Conservation (phyloP, 2,888 invertebrate species). For the Chymomyza caudatula region DNA sequence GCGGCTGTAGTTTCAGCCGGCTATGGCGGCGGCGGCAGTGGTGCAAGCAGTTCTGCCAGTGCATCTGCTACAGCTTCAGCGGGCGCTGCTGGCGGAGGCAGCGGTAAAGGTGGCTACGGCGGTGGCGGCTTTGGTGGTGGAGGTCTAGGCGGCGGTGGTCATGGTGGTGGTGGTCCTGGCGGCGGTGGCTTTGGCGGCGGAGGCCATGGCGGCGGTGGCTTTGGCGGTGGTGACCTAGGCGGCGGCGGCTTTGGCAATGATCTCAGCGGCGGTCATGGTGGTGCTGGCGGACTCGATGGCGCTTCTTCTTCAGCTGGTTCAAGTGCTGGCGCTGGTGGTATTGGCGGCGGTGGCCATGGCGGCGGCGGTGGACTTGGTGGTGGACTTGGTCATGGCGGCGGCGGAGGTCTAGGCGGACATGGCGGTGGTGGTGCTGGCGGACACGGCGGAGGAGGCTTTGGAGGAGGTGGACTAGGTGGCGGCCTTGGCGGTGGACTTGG, state of each 20-base stretch:
- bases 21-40: conserved; percentile 2
- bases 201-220: conserved; percentile 11
- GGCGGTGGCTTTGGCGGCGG: conserved; percentile 17
- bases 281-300: conserved; percentile 15
- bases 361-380: conserved; percentile 16
- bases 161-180: not conserved
- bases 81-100: conserved; percentile 15
- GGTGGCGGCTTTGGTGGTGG: conserved; percentile 14
- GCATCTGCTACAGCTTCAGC: not conserved
- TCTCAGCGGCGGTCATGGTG: too few relatives aligned
- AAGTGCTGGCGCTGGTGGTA: conserved; percentile 16
- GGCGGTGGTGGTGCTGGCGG: conserved; percentile 12
- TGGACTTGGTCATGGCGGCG: too few relatives aligned
- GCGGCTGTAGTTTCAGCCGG: conserved; percentile 41
- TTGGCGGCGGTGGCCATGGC: conserved; percentile 12
- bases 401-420: conserved; percentile 5
- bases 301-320: conserved; percentile 9
- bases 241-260: too few relatives aligned
- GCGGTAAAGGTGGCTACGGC: conserved; percentile 11
- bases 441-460: conserved; percentile 14
- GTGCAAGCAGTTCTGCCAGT: not conserved
- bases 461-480: conserved; percentile 2
- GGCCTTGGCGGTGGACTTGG: too few relatives aligned
- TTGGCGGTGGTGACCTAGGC: conserved; percentile 4
- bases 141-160: not conserved